Percentiles rank a stretch among this genome's conserved stretches.
phyloP scores from a whole-genome alignment of 2,113 vertebrate species.

The Odocoileus hemionus region DNA sequence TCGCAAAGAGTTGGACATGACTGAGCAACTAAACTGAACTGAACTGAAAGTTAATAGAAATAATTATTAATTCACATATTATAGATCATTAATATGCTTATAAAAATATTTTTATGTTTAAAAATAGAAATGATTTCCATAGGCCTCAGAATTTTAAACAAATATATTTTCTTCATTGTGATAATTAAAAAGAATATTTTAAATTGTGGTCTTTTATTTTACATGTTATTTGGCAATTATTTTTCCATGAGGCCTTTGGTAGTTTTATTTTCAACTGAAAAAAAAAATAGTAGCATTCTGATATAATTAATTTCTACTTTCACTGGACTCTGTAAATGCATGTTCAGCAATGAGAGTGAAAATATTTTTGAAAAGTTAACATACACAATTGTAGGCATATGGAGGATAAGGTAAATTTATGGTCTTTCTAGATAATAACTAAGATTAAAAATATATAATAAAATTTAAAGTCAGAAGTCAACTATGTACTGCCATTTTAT shows the following conservation, averaged over 20 bases:
- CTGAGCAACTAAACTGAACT: not conserved
- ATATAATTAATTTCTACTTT: not conserved
- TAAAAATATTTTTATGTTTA: not conserved
- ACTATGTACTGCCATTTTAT: not conserved
- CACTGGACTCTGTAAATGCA: not conserved
- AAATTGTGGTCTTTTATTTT: not conserved
- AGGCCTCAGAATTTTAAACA: not conserved
- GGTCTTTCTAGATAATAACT: not conserved
- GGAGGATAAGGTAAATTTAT: not conserved
- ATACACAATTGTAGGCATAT: not conserved
- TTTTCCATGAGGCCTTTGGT: not conserved
- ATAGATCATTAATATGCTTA: not conserved
- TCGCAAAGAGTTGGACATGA: not conserved
- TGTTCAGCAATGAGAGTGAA: not conserved
- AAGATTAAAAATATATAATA: not conserved
- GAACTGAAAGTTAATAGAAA: not conserved
- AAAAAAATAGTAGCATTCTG: not conserved
- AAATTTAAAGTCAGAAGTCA: not conserved
- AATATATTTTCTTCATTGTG: not conserved
- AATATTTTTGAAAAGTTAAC: not conserved
- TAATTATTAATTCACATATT: not conserved
- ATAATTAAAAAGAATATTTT: not conserved
- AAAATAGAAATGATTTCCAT: constrained; percentile 1
- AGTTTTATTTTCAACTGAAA: not conserved
- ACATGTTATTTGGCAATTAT: not conserved